Conservation (phyloP, 2,113 vertebrate genomes). For the Corythornis vintsioides region DNA sequence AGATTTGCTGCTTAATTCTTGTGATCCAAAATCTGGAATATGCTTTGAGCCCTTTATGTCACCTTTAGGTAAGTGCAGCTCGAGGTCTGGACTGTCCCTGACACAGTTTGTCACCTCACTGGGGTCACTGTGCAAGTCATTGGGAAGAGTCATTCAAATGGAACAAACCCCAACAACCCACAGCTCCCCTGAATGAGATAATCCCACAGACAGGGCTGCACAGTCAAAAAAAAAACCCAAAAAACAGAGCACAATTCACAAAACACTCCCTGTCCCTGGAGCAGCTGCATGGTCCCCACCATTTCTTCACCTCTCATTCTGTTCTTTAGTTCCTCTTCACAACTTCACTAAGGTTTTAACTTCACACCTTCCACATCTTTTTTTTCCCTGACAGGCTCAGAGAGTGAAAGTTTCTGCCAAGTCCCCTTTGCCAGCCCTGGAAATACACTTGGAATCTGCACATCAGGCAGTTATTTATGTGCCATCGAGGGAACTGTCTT, state of each 20-base stretch:
- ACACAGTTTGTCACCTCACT: background rate
- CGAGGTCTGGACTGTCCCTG: background rate
- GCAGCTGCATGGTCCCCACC: background rate
- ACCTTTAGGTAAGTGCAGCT: background rate
- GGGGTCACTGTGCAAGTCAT: background rate
- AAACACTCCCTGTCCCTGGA: background rate
- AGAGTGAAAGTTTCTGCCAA: background rate
- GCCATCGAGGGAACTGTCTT: slow-evolving; percentile 11
- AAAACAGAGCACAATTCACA: background rate
- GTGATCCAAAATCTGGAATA: background rate
- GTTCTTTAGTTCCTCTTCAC: background rate
- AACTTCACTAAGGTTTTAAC: background rate
- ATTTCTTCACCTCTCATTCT: background rate
- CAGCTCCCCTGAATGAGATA: background rate
- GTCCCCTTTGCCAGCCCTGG: background rate
- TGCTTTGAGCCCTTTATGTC: background rate
- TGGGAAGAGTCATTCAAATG: background rate
- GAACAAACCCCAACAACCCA: background rate
- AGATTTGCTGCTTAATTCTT: background rate
- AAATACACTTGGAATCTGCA: background rate
- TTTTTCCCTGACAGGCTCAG: background rate
- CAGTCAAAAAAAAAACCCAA: background rate
- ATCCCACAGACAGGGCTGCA: background rate
- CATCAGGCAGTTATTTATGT: background rate
- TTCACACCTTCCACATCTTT: background rate